Evolutionary conservation across 92 coral and sea anemone species (phyloP), one percentile per base, ranked within the genome.

Genomic region (Virgularia gustaviana): DNA sequence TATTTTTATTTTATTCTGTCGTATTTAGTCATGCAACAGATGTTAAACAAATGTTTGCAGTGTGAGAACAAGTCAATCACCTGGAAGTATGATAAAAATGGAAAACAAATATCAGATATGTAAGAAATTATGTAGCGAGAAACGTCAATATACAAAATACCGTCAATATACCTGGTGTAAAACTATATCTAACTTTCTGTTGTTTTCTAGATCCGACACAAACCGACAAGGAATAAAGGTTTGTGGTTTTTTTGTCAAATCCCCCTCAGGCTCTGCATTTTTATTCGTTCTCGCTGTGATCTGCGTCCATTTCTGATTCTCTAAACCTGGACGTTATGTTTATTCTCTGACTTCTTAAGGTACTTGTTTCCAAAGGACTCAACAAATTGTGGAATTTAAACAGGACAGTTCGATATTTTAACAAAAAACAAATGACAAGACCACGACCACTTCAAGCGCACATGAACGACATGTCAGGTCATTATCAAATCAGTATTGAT

Each of bases 201-300:
- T 43, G 0, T 8, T 62, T 43, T 73, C 19, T 72, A 80, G 85
- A 31, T 33, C 51, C 11, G 85, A 80, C 36, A 59, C 36, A 29
- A 67, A 71, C 49, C 73, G 61, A 68, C 76, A 58, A 24, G 85
- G 80, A 0, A 52, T 80, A 4, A 80, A 63, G 85, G 85, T 80
- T 73, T 10, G 36, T 28, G 24, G 39, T 4, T 38, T 56, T 22
- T 29, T 24, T 43, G 36, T 37, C 37, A 0, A 7, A 10, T 2
- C 28, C 22, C 10, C 1, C 2, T 71, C 23, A 36, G 6, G 4
- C 9, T 8, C 27, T 16, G 28, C 3, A 10, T 15, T 6, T 31
- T 7, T 38, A 12, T 53, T 53, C 25, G 9, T 15, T 39, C 45
- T 39, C n/a, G n/a, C n/a, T n/a, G n/a, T n/a, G n/a, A n/a, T n/a